A percentile compares a stretch with the other conserved stretches of the same genome.
These are phyloP conservation scores for Nymphalis urticae DNA, from an alignment of 2,888 invertebrate species.

Conservation along the genomic window DNA sequence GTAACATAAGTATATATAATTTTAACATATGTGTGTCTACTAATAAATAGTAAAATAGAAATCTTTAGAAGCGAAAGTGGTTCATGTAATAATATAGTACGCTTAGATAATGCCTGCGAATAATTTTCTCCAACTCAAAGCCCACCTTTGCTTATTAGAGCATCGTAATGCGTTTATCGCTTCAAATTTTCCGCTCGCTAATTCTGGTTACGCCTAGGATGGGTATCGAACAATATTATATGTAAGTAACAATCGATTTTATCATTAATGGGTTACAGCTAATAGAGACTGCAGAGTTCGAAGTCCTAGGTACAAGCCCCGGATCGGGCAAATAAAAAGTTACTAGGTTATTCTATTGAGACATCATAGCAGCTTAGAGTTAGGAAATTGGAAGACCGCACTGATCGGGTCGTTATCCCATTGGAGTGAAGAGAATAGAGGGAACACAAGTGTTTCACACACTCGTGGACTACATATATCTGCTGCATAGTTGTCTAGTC, in stretches of 20 bases:
- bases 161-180: conserved; percentile 42
- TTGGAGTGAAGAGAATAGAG: too few relatives aligned
- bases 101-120: conserved; percentile 25
- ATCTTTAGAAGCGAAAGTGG: conserved; percentile 12
- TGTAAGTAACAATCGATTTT: conserved; percentile 10
- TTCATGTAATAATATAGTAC: conserved; percentile 20
- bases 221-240: conserved; percentile 21
- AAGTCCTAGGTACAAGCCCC: too few relatives aligned
- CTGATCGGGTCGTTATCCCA: too few relatives aligned
- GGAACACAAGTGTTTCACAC: too few relatives aligned
- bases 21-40: not conserved
- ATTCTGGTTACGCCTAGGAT: conserved; percentile 35
- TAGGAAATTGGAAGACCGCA: too few relatives aligned
- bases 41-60: not conserved
- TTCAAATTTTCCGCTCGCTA: conserved; percentile 48
- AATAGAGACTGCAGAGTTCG: too few relatives aligned
- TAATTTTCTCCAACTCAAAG: conserved; percentile 31
- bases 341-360: too few relatives aligned
- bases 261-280: not conserved
- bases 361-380: too few relatives aligned
- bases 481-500: too few relatives aligned
- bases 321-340: too few relatives aligned
- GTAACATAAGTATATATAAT: not conserved
- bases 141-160: conserved; percentile 44
- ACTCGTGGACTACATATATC: too few relatives aligned